Evolutionary conservation across 2,888 invertebrate genomes (phyloP), one percentile per base, ranked within the genome.

Genomic region (Scaptomyza polygonia): DNA sequence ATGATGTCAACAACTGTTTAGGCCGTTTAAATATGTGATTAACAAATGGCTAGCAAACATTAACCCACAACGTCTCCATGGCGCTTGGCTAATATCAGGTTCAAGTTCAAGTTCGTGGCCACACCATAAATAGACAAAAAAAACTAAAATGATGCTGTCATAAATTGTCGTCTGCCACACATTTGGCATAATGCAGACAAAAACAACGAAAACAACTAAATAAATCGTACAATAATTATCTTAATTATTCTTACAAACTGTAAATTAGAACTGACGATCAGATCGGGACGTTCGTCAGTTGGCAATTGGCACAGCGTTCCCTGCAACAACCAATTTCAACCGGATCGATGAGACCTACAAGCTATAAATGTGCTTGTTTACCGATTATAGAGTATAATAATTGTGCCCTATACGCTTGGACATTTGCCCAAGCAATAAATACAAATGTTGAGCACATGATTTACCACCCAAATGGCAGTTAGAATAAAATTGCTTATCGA

Each of bases 321-420:
- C 52, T 42, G 57, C 66, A 86, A 61, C 66, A 86, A 74, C 85
- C 70, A 74, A 77, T 52, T 80, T 87, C 48, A 75, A 67, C 72
- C 80, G 66, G 80, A 86, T 81, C 86, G 55, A 49, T 57, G 57
- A 55, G 59, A 78, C 39, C 69, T 45, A 27, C 51, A 32, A 58
- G 51, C 62, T 57, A 51, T 47, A 77, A 34, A n/a, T 34, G 32
- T 4, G 5, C 27, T 34, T 53, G 21, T 21, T 3, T 4, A 42
- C 40, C 45, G 36, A 11, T 36, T 21, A 48, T 44, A 51, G 34
- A 54, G 55, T 53, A 80, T 58, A 65, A 18, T 34, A 65, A 18
- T 34, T 14, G 12, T 21, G 81, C 70, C 81, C 87, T 77, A 86
- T 68, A 43, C 66, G 57, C 55, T 86, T 83, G 82, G 88, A 87